Conservation (phyloP, 2,888 invertebrate genomes). For the Morinoia aosen region DNA sequence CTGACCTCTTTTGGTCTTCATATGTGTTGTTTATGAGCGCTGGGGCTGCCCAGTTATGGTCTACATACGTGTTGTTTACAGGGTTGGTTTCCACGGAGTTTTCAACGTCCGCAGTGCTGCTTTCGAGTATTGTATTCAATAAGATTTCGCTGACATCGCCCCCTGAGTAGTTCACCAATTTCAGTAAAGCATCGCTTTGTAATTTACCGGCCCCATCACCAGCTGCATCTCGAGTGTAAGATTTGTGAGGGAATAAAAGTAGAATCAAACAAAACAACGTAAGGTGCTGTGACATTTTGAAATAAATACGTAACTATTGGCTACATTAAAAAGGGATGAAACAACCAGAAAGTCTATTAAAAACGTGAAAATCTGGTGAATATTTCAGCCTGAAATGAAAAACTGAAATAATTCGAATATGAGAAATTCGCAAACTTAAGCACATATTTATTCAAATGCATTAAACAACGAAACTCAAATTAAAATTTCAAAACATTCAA, state of each 20-base stretch:
- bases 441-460: too few relatives aligned
- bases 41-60: too few relatives aligned
- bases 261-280: neutral
- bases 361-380: neutral
- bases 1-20: neutral
- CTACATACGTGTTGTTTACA: neutral
- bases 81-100: neutral
- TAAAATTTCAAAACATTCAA: too few relatives aligned
- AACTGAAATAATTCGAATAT: too few relatives aligned
- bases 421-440: too few relatives aligned
- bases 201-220: neutral
- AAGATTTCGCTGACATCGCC: neutral
- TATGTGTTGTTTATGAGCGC: too few relatives aligned
- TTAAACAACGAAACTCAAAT: too few relatives aligned
- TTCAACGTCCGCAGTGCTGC: neutral
- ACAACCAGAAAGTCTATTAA: neutral
- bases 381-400: neutral
- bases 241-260: neutral
- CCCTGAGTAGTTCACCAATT: neutral
- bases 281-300: neutral
- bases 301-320: neutral
- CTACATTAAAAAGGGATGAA: neutral
- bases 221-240: neutral
- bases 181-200: neutral
- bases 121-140: neutral